phyloP scores from a whole-genome alignment of 1,140 invertebrate genomes.

The Drosophila navojoa region DNA sequence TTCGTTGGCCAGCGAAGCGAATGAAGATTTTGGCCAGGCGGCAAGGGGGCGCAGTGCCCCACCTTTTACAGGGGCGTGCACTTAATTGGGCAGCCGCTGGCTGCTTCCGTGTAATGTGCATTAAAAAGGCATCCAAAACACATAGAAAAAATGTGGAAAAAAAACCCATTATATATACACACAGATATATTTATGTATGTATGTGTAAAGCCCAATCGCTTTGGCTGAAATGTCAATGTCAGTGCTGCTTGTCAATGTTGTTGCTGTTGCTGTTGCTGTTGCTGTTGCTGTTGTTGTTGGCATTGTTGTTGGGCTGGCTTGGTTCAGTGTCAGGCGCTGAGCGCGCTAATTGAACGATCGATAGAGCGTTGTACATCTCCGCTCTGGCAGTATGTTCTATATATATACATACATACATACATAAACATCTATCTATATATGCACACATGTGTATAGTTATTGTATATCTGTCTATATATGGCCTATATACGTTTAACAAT shows the following conservation, averaged over 20 bases:
- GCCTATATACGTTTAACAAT: constrained; percentile 37
- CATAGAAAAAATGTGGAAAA: constrained; percentile 12
- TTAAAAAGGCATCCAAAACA: constrained; percentile 37
- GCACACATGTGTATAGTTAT: constrained; percentile 1
- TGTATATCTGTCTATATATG: constrained; percentile 44
- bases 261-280: constrained; percentile 34
- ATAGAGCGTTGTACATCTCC: constrained; percentile 55
- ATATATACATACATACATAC: constrained; percentile 12
- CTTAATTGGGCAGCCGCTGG: constrained; percentile 46
- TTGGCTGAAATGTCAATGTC: constrained; percentile 77
- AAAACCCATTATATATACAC: constrained; percentile 12
- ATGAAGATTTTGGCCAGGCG: not conserved
- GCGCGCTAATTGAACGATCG: constrained; percentile 77
- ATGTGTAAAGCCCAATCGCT: constrained; percentile 43
- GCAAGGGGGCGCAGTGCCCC: not conserved
- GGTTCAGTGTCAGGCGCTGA: constrained; percentile 36
- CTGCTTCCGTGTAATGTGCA: constrained; percentile 70
- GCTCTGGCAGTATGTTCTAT: constrained; percentile 16
- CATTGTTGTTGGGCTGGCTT: constrained; percentile 29
- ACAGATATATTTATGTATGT: not conserved
- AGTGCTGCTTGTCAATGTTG: constrained; percentile 37
- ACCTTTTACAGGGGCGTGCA: constrained; percentile 23
- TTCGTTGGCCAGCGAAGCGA: constrained; percentile 52
- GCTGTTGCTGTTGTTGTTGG: constrained; percentile 20
- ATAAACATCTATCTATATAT: constrained; percentile 26